Conservation (phyloP, 2,113 vertebrate species). For the Sorex araneus region DNA sequence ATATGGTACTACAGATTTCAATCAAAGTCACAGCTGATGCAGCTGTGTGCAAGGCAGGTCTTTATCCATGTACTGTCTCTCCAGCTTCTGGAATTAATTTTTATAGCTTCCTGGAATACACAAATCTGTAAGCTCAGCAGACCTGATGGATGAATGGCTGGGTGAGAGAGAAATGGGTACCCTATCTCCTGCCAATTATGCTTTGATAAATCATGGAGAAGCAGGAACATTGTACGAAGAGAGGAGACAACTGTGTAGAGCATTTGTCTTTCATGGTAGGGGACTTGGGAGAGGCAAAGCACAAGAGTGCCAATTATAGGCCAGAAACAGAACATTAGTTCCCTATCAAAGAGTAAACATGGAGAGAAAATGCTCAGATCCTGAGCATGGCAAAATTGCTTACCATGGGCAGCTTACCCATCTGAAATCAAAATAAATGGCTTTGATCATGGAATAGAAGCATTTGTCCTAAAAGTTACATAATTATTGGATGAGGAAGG, state of each 20-base stretch:
- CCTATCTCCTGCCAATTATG: background rate
- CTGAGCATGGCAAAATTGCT: constrained; percentile 11
- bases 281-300: background rate
- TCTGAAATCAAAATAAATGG: constrained; percentile 69
- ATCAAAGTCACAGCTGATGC: no score
- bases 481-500: constrained; percentile 59
- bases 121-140: constrained; percentile 30
- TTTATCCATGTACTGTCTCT: background rate
- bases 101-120: constrained; percentile 21
- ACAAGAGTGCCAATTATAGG: background rate
- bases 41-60: no score
- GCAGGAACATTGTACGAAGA: background rate
- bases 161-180: constrained; percentile 11
- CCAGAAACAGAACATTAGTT: constrained; percentile 24
- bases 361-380: constrained; percentile 3
- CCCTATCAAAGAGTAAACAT: constrained; percentile 46
- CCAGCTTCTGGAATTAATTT: no score
- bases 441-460: constrained; percentile 51
- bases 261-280: background rate
- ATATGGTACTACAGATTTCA: no score
- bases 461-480: constrained; percentile 53
- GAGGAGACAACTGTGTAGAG: background rate
- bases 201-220: constrained; percentile 48
- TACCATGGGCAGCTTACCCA: background rate
- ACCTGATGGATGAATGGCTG: constrained; percentile 16